These are phyloP conservation scores for Cliona cf. orientalis DNA, from an alignment of 37 sponge, comb jelly and placozoan genomes.

Conservation along the genomic window DNA sequence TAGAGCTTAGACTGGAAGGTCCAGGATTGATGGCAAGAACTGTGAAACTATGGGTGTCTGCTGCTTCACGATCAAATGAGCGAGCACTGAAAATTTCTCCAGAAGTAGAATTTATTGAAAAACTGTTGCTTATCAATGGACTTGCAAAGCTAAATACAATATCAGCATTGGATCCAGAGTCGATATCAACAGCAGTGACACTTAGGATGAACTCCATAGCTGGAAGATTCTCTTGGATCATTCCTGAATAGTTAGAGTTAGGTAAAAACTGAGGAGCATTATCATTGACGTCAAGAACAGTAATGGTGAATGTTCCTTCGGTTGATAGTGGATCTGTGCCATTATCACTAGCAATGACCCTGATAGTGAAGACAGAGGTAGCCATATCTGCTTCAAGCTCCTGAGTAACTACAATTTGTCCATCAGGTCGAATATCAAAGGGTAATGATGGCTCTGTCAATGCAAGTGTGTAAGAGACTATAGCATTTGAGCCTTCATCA, in stretches of 20 bases:
- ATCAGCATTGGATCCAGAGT: conserved; percentile 24
- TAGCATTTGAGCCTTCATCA: conserved; percentile 45
- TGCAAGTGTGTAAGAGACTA: conserved; percentile 30
- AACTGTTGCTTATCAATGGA: neutral
- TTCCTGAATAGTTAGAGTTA: conserved; percentile 1
- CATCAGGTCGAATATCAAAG: conserved; percentile 9
- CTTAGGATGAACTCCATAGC: conserved; percentile 4
- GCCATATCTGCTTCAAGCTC: conserved; percentile 31
- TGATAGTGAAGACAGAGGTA: conserved; percentile 16
- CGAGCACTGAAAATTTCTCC: neutral
- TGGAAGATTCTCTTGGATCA: conserved; percentile 22
- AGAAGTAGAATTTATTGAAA: neutral
- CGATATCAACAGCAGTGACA: conserved; percentile 39
- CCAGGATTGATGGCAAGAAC: conserved; percentile 28
- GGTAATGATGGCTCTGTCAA: neutral
- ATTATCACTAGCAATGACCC: conserved; percentile 26
- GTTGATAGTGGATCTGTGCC: conserved; percentile 8
- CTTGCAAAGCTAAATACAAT: conserved; percentile 30
- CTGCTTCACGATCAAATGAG: conserved; percentile 16
- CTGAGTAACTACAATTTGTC: neutral
- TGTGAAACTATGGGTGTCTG: neutral
- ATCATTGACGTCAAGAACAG: conserved; percentile 66
- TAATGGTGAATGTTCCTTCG: conserved; percentile 14
- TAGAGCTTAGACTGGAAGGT: neutral
- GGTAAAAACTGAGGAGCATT: conserved; percentile 53